phyloP scores from a whole-genome alignment of 2,113 vertebrate genomes.

The Pantherophis guttatus region DNA sequence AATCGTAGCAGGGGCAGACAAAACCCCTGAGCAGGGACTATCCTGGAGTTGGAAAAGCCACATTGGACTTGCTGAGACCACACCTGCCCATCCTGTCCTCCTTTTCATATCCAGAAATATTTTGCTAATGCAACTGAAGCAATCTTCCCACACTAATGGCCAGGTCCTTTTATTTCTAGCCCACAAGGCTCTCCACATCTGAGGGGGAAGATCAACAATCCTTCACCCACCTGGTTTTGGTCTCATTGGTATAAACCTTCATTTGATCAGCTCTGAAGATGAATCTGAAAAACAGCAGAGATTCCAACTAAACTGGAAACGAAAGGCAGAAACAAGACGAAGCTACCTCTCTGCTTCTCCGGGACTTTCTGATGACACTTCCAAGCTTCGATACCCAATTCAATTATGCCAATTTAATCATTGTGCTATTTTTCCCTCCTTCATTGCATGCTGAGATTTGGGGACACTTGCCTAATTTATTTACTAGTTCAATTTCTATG shows the following conservation, averaged over 20 bases:
- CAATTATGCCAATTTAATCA: neutral
- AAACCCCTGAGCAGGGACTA: neutral
- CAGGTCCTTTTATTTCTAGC: neutral
- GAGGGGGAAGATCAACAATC: accelerated
- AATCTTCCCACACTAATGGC: neutral
- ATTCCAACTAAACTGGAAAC: neutral
- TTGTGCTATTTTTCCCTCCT: neutral
- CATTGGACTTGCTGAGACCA: no score
- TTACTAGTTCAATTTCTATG: neutral
- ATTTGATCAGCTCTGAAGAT: slow-evolving; percentile 79
- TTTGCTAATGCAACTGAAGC: neutral
- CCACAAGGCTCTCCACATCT: no score
- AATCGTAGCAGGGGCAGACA: neutral
- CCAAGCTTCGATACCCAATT: neutral
- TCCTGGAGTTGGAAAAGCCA: neutral
- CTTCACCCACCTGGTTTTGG: slow-evolving; percentile 83
- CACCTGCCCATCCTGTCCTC: neutral
- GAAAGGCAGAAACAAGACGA: neutral
- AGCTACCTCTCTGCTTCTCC: neutral
- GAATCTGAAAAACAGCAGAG: slow-evolving; percentile 74
- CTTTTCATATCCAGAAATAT: neutral
- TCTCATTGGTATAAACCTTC: slow-evolving; percentile 87
- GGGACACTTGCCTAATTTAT: neutral
- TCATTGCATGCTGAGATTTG: neutral
- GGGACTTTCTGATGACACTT: neutral